phyloP scores from a whole-genome alignment of 1,140 invertebrate species.

The Drosophila kikkawai region DNA sequence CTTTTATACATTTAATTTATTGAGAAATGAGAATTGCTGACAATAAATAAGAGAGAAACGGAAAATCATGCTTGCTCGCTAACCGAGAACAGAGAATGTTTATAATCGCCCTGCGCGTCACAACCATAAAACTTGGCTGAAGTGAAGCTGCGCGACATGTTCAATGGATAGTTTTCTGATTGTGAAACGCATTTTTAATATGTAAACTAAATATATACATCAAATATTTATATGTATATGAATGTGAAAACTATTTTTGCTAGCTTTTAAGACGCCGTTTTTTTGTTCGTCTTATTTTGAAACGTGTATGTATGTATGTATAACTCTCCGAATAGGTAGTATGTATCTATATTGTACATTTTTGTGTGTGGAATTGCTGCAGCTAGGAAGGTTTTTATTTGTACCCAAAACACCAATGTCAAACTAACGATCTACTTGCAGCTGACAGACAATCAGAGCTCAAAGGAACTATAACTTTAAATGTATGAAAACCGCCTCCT shows the following conservation, averaged over 20 bases:
- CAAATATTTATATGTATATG: slow-evolving; percentile 30
- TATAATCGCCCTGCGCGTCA: slow-evolving; percentile 19
- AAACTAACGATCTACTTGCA: slow-evolving; percentile 63
- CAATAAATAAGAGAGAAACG: slow-evolving; percentile 58
- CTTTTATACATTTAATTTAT: slow-evolving; percentile 15
- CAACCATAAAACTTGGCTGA: slow-evolving; percentile 4
- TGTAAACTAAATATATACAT: slow-evolving; percentile 26
- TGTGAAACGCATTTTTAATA: slow-evolving; percentile 13
- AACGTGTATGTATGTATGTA: slow-evolving; percentile 27
- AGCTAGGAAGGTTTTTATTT: slow-evolving; percentile 21
- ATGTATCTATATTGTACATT: slow-evolving; percentile 32
- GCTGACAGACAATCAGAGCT: slow-evolving; percentile 81
- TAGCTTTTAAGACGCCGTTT: slow-evolving; percentile 45
- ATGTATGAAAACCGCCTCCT: slow-evolving; percentile 17
- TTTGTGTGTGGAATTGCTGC: slow-evolving; percentile 41
- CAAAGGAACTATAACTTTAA: slow-evolving; percentile 53
- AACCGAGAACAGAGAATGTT: slow-evolving; percentile 22
- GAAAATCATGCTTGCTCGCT: slow-evolving; percentile 20
- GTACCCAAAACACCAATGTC: slow-evolving; percentile 6
- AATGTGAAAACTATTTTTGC: slow-evolving; percentile 62
- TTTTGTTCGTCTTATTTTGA: slow-evolving; percentile 28
- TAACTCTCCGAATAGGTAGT: slow-evolving; percentile 6
- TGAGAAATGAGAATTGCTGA: slow-evolving; percentile 66
- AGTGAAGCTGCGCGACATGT: too few species aligned
- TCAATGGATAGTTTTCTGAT: slow-evolving; percentile 25